Percentiles rank a stretch among this genome's conserved stretches.
These are phyloP conservation scores for Tiaroga cobitis DNA, from an alignment of 2,797 vertebrate species.

Conservation along the genomic window DNA sequence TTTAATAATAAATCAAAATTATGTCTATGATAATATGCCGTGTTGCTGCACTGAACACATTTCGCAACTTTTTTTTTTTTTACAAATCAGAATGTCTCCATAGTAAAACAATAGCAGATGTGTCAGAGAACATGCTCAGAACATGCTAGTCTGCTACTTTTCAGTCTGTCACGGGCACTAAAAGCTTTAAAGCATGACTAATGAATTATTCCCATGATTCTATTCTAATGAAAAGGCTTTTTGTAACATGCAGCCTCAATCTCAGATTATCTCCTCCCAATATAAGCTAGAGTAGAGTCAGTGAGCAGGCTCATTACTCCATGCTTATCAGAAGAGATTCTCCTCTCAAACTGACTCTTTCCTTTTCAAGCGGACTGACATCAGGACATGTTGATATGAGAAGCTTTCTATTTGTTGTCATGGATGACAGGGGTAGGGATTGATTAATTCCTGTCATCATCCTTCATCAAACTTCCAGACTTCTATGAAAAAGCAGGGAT, in stretches of 20 bases:
- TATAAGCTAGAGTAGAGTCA: constrained; percentile 31
- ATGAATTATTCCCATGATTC: constrained; percentile 37
- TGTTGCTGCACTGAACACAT: not conserved
- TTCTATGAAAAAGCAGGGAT: constrained; percentile 36
- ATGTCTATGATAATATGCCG: not conserved
- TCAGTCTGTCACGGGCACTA: constrained; percentile 10
- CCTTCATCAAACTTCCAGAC: constrained; percentile 32
- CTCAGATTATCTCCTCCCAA: constrained; percentile 30
- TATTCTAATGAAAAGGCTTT: constrained; percentile 53
- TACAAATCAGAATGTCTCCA: not conserved
- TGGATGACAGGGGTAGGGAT: constrained; percentile 39
- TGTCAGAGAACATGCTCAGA: constrained; percentile 1
- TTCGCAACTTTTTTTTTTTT: not conserved
- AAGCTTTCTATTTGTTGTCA: constrained; percentile 48
- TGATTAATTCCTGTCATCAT: constrained; percentile 56
- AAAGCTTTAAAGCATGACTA: constrained; percentile 43
- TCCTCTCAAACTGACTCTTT: constrained; percentile 9
- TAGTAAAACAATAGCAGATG: not conserved
- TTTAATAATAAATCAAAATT: not conserved
- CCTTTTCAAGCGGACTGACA: constrained; percentile 32
- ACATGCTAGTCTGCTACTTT: not conserved
- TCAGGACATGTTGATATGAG: constrained; percentile 48
- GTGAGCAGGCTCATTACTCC: constrained; percentile 46
- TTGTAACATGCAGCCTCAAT: constrained; percentile 28
- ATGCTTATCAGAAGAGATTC: constrained; percentile 48